Percentiles rank a stretch among this genome's conserved stretches.
Conservation (phyloP, 2,888 invertebrate species). For the Andrena marginata region DNA sequence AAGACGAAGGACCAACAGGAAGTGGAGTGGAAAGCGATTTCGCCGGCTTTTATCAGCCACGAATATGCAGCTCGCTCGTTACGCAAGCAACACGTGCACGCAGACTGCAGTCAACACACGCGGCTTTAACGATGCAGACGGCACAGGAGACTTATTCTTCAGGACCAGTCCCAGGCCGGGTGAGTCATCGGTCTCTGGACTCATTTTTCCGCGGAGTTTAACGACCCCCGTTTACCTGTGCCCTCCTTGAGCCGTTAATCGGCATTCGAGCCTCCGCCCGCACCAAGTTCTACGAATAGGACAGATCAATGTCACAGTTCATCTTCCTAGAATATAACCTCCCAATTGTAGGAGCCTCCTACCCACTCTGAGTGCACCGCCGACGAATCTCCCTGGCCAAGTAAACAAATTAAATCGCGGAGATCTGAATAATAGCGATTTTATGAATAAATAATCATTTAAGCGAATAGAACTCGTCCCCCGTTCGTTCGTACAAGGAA, state of each 20-base stretch:
- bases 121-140: constrained; percentile 34
- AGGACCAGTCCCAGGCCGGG: constrained; percentile 57
- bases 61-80: constrained; percentile 13
- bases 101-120: constrained; percentile 12
- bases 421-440: no score
- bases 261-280: background rate
- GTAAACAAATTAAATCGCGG: no score
- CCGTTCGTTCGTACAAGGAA: no score
- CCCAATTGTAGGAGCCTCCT: no score
- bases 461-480: no score
- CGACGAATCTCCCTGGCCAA: no score
- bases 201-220: constrained; percentile 60
- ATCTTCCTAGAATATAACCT: no score
- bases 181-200: constrained; percentile 64
- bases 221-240: constrained; percentile 53
- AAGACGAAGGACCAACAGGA: background rate
- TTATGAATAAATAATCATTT: no score
- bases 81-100: constrained; percentile 50
- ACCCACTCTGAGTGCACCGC: no score
- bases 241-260: background rate
- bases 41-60: background rate
- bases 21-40: constrained; percentile 1
- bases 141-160: constrained; percentile 49
- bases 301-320: no score
- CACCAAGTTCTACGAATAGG: background rate